A percentile compares a stretch with the other conserved stretches of the same genome.
Evolutionary conservation across 2,113 vertebrate species (phyloP).

Genomic region (Lepisosteus oculatus): DNA sequence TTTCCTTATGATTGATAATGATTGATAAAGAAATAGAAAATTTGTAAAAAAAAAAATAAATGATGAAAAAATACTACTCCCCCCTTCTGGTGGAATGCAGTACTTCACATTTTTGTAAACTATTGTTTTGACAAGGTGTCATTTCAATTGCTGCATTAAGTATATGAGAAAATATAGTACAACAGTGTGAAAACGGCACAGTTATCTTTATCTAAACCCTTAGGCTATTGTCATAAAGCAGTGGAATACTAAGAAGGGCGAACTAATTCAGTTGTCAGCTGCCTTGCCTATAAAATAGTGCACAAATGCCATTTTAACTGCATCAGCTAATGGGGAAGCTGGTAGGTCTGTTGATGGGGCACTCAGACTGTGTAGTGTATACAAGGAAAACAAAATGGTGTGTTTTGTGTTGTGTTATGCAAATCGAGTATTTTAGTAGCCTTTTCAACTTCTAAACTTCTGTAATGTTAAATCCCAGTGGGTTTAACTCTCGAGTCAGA

Average conservation of each 20-base stretch:
- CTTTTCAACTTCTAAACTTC: conserved; percentile 1
- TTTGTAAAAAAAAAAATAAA: conserved; percentile 3
- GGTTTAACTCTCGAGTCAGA: background rate
- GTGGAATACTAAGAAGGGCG: conserved; percentile 80
- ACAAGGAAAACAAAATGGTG: conserved; percentile 10
- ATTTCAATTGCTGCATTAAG: conserved; percentile 94
- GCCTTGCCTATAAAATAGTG: conserved; percentile 81
- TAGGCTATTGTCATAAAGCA: conserved; percentile 98
- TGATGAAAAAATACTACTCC: conserved; percentile 53
- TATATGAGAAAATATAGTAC: conserved; percentile 88
- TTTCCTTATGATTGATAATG: background rate
- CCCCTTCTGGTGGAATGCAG: conserved; percentile 68
- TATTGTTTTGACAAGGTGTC: conserved; percentile 94
- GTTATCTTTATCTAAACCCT: conserved; percentile 95
- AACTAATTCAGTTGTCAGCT: conserved; percentile 97
- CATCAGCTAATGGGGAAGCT: conserved; percentile 73
- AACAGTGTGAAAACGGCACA: conserved; percentile 75
- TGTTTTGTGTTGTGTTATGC: conserved; percentile 20
- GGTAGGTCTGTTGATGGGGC: conserved; percentile 54
- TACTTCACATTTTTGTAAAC: conserved; percentile 76
- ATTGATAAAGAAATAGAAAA: background rate
- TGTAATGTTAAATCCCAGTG: background rate
- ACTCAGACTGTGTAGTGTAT: conserved; percentile 27
- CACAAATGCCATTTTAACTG: conserved; percentile 74
- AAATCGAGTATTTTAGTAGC: conserved; percentile 11